Evolutionary conservation across 2,888 invertebrate species (phyloP), one percentile per base, ranked within the genome.

Genomic region (Gandaritis pyraliata): DNA sequence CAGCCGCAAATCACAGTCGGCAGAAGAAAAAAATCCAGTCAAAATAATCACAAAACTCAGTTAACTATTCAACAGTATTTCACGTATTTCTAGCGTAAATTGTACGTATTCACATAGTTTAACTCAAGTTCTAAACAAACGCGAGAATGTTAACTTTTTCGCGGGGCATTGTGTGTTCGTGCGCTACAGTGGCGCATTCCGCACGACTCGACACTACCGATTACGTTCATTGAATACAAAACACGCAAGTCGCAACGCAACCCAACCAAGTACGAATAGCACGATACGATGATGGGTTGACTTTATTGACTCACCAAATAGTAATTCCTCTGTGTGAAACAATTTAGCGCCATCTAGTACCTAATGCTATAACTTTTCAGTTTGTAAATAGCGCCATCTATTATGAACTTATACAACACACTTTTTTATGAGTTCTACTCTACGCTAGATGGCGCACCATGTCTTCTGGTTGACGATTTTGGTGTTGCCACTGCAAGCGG

Each of bases 151-250:
- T 70, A 80, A 77, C 75, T 81, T 86, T 85, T 88, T 88, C 86
- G 83, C 83, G 77, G 74, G 72, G 77, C 83, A 87, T 87, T 82
- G 81, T 85, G 70, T 74, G 72, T 72, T 76, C 80, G 83, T 83
- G 81, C 82, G 77, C 78, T 85, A 87, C 80, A 74, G 78, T 72
- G 77, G 76, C 78, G 72, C 77, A 81, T 81, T 80, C 82, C 82
- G 68, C 80, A 85, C 88, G 79, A 83, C 89, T 87, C 71, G 12
- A 81, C 83, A 74, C 72, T 67, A 69, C 69, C 82, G 78, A 75
- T 83, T 87, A 89, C 88, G 87, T 78, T 82, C 76, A 66, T 73
- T 74, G 89, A 90, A 91, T 91, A 90, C 90, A 85, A 89, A 90
- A 86, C 76, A 77, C 52, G 6, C 70, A 70, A 61, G n/a, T n/a